Base-by-base conservation (phyloP, 2,888 invertebrate species). In the Rambutsinella grinnellia region DNA sequence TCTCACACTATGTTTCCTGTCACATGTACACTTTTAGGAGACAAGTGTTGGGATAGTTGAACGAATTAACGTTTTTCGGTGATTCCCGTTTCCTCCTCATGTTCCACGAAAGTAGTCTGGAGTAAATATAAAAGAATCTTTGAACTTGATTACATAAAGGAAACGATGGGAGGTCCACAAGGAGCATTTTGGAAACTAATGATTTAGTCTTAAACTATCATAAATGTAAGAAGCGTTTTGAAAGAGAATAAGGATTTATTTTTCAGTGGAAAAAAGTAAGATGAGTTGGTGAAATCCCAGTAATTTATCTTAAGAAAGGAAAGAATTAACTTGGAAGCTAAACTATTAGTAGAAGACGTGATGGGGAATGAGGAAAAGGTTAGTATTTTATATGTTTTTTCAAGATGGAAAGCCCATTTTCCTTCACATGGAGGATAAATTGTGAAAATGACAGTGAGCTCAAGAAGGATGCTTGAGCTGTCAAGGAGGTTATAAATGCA, bases 401-500 rank as follows among this genome's bases (percentile, higher is more conserved):
- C 44, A 56, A 66, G 10, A 28, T 6, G 44, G 54, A 36, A 19
- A 0, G 24, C 60, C 24, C 19, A 8, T 51, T 27, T 51, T 27
- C 27, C n/a, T n/a, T n/a, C n/a, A n/a, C n/a, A 10, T 17, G 24
- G 44, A 1, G 49, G 63, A 71, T 71, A 70, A 70, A 70, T 71
- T 71, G 27, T 53, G 17, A 46, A 71, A 58, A 63, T 71, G 71
- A 65, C 71, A 71, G 63, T 71, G 51, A 51, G 63, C 51, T 63
- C 57, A 63, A 65, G 58, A 65, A 77, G 77, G 76, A 71, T 72
- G 77, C 81, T 81, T 80, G 68, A 79, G 68, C 79, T 77, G 79
- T 78, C 81, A 80, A 75, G 68, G 15, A 69, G 62, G 78, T 71
- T 71, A 71, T 71, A 71, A 71, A 71, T 65, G 71, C 58, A 63